Evolutionary conservation across 1,140 invertebrate genomes (phyloP).

Genomic region (Stratiolaelaps scimitus): DNA sequence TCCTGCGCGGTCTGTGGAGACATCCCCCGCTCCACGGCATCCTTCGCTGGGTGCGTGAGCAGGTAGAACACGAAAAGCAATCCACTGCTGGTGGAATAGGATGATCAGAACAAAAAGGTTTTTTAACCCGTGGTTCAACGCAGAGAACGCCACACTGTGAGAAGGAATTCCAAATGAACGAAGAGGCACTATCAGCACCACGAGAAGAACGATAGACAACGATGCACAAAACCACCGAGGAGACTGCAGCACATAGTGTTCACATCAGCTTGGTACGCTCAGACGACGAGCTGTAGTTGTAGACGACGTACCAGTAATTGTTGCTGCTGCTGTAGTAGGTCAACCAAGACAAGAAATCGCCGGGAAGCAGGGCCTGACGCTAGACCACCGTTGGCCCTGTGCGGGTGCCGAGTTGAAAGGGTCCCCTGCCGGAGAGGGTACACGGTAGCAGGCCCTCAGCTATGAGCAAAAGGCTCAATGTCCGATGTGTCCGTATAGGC

Average conservation of each 20-base stretch:
- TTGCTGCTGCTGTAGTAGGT: neutral
- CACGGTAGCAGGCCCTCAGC: neutral
- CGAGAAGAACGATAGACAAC: neutral
- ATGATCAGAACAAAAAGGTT: too few species aligned
- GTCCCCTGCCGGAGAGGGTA: constrained; percentile 21
- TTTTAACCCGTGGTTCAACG: neutral
- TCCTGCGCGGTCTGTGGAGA: constrained; percentile 22
- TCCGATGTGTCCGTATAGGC: neutral
- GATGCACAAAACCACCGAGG: neutral
- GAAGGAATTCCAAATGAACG: neutral
- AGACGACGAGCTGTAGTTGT: neutral
- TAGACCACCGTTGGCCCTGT: neutral
- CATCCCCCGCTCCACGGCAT: constrained; percentile 28
- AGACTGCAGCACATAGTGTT: neutral
- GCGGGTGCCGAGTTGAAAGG: constrained; percentile 24
- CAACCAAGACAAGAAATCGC: constrained; percentile 1
- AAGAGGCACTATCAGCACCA: constrained; percentile 12
- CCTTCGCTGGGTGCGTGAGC: constrained; percentile 3
- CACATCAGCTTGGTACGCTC: neutral
- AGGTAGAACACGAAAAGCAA: constrained; percentile 13
- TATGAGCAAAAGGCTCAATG: too few species aligned
- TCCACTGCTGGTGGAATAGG: neutral
- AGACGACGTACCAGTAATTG: neutral
- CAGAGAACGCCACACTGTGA: neutral
- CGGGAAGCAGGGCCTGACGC: neutral